These are phyloP conservation scores for Monopterus albus DNA, from an alignment of 2,113 vertebrate genomes.

Conservation along the genomic window DNA sequence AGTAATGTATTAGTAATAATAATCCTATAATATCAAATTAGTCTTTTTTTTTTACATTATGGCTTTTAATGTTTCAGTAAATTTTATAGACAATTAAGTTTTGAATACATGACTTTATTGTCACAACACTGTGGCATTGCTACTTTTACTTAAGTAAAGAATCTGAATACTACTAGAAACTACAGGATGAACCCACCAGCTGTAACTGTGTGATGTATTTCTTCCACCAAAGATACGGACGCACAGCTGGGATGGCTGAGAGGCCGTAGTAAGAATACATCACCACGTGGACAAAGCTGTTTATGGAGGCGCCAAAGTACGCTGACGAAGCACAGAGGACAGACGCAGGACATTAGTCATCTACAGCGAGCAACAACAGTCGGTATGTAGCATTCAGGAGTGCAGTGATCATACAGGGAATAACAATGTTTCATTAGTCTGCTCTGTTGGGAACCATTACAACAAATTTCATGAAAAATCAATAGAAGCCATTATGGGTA, in stretches of 20 bases:
- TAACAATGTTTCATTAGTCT: slow-evolving; percentile 2
- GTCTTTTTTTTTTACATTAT: background rate
- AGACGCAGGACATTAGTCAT: slow-evolving; percentile 17
- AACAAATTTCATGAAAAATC: slow-evolving; percentile 9
- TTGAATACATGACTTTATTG: background rate
- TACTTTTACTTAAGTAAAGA: background rate
- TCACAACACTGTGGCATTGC: background rate
- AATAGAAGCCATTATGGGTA: slow-evolving; percentile 7
- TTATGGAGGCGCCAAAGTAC: slow-evolving; percentile 93
- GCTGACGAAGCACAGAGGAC: slow-evolving; percentile 79
- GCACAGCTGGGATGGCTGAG: slow-evolving; percentile 90
- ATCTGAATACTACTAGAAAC: background rate
- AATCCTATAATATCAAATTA: background rate
- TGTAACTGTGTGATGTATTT: slow-evolving; percentile 98
- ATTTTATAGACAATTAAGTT: background rate
- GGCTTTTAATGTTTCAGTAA: background rate
- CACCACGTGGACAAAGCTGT: slow-evolving; percentile 96
- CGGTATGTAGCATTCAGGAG: background rate
- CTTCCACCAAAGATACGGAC: slow-evolving; percentile 99
- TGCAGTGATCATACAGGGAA: background rate
- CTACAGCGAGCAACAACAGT: background rate
- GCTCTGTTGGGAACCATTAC: background rate
- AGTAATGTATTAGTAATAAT: too few relatives aligned
- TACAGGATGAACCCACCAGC: slow-evolving; percentile 84
- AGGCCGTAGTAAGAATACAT: slow-evolving; percentile 99